Percentiles rank a stretch among this genome's conserved stretches.
These are phyloP conservation scores for Motacilla alba DNA, from an alignment of 2,113 vertebrate species.

Conservation along the genomic window DNA sequence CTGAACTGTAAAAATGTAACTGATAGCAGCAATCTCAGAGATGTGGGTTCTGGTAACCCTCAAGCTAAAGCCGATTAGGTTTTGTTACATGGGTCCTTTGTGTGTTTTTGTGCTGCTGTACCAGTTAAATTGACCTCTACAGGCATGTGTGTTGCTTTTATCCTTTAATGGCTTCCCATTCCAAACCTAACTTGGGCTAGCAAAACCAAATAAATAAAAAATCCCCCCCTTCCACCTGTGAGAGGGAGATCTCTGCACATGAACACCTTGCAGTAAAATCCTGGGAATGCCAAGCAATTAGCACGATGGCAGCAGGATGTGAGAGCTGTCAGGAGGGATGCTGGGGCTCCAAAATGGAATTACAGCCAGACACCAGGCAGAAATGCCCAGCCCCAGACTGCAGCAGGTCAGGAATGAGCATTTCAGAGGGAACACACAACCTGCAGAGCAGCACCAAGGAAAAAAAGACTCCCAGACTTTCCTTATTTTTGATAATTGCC, in stretches of 20 bases:
- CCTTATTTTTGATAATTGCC: neutral
- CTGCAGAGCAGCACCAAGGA: neutral
- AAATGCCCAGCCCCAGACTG: neutral
- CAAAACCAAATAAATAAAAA: neutral
- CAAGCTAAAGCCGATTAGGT: constrained; percentile 68
- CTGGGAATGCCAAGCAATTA: neutral
- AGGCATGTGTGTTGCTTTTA: constrained; percentile 47
- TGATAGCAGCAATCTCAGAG: constrained; percentile 46
- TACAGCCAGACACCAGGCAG: neutral
- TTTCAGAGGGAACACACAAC: neutral
- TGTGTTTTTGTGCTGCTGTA: constrained; percentile 64
- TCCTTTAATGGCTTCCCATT: constrained; percentile 58
- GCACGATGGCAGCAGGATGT: neutral
- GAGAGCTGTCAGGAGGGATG: neutral
- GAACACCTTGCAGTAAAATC: neutral
- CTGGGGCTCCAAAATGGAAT: neutral
- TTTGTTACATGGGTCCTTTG: constrained; percentile 65
- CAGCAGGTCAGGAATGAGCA: rapidly evolving
- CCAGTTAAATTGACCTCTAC: constrained; percentile 71
- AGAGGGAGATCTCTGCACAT: neutral
- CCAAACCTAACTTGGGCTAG: constrained; percentile 40
- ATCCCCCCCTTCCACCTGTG: neutral
- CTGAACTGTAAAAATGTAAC: constrained; percentile 53
- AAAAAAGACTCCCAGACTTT: neutral
- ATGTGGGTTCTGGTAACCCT: constrained; percentile 67